Evolutionary conservation across 2,113 vertebrate species (phyloP).

Genomic region (Ariopsis seemanni): DNA sequence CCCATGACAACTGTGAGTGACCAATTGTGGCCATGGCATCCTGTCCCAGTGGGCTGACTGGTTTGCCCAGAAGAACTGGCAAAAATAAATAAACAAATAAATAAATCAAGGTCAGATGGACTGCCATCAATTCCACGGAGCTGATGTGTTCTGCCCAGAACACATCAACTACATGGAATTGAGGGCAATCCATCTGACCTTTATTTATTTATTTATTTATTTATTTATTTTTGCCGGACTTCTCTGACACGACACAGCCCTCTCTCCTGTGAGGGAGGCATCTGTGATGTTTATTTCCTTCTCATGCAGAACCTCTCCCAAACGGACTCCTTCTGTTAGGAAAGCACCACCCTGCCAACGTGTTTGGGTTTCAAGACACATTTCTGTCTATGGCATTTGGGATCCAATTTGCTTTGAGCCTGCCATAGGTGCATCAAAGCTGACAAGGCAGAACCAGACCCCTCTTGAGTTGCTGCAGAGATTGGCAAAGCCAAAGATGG

Average conservation of each 20-base stretch:
- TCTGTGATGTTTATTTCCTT: background rate
- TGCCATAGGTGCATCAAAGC: background rate
- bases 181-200: background rate
- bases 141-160: background rate
- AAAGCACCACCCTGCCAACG: background rate
- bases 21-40: background rate
- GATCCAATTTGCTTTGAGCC: background rate
- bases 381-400: background rate
- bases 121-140: background rate
- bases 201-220: background rate
- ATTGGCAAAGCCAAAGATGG: background rate
- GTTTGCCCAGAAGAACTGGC: background rate
- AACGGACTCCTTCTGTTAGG: background rate
- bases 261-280: background rate
- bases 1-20: background rate
- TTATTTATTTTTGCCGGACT: too few relatives aligned
- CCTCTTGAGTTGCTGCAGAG: background rate
- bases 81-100: background rate
- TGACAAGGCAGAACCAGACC: background rate
- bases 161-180: background rate
- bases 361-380: background rate
- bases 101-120: background rate
- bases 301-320: background rate
- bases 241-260: background rate
- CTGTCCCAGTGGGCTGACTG: background rate